A percentile compares a stretch with the other conserved stretches of the same genome.
These are phyloP conservation scores for Linepithema humile DNA, from an alignment of 1,140 invertebrate species.

Conservation along the genomic window DNA sequence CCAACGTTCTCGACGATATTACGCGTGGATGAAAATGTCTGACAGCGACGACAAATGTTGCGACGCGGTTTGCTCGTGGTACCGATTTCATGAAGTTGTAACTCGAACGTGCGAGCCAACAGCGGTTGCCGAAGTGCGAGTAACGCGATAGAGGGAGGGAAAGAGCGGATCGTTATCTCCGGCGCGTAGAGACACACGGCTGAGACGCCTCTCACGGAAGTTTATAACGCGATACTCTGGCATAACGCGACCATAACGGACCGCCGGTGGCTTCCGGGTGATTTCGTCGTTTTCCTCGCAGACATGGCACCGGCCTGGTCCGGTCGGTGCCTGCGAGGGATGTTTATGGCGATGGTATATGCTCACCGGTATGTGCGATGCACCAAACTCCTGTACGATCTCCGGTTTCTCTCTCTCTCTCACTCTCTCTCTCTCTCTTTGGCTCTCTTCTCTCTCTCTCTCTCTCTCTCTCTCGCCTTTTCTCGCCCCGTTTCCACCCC, in stretches of 20 bases:
- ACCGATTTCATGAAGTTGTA: constrained; percentile 42
- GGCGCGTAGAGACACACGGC: constrained; percentile 10
- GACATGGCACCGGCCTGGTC: constrained; percentile 33
- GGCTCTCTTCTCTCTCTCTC: not conserved
- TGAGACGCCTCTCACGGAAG: constrained; percentile 42
- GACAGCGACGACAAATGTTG: not conserved
- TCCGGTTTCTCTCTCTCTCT: not conserved
- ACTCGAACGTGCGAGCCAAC: constrained; percentile 6
- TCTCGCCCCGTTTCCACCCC: not conserved
- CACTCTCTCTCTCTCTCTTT: not conserved
- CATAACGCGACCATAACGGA: constrained; percentile 50
- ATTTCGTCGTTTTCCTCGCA: constrained; percentile 58
- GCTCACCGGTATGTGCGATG: constrained; percentile 30
- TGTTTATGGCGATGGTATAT: constrained; percentile 51
- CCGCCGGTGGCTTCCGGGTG: constrained; percentile 55
- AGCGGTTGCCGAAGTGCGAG: constrained; percentile 22
- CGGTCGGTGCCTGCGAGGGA: constrained; percentile 38
- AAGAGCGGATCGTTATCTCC: constrained; percentile 48
- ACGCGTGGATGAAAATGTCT: constrained; percentile 3
- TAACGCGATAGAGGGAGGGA: constrained; percentile 27
- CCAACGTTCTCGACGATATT: constrained; percentile 13
- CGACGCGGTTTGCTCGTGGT: not conserved
- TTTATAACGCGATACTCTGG: constrained; percentile 55
- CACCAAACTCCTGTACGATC: constrained; percentile 39
- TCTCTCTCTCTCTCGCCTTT: not conserved